Conservation (phyloP, 2,888 invertebrate species). For the Pasiphila rectangulata region DNA sequence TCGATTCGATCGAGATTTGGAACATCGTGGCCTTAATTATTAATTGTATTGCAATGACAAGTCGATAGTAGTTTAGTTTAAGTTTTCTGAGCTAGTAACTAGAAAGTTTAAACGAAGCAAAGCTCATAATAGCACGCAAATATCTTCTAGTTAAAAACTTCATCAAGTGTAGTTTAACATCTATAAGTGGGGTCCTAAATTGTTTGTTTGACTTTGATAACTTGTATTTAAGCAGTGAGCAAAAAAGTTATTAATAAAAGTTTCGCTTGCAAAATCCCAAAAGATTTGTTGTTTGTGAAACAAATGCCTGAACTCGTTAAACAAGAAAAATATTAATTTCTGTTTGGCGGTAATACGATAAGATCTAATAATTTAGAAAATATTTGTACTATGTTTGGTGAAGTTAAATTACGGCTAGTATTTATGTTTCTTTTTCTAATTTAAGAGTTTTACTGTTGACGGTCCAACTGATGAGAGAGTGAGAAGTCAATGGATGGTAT, state of each 20-base stretch:
- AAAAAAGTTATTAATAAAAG: conserved; percentile 12
- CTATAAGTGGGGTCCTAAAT: conserved; percentile 4
- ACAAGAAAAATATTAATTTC: not conserved
- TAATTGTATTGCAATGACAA: not conserved
- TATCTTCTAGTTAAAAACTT: conserved; percentile 18
- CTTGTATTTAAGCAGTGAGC: conserved; percentile 11
- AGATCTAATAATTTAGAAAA: no score
- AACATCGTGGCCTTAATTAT: no score
- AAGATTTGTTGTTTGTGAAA: conserved; percentile 1
- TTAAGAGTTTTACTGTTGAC: no score
- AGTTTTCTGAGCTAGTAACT: no score
- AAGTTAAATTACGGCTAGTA: no score
- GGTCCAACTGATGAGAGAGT: no score
- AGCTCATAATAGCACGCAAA: conserved; percentile 2
- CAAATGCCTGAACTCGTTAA: not conserved
- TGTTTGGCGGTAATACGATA: no score
- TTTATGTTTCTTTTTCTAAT: no score
- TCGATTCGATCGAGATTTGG: no score
- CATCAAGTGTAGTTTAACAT: conserved; percentile 6
- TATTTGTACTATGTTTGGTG: no score
- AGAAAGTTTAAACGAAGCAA: not conserved
- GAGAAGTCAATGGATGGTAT: no score
- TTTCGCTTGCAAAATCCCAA: conserved; percentile 1
- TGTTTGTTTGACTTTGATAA: conserved; percentile 25
- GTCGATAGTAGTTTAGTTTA: no score